Conservation (phyloP, 2,797 vertebrate genomes). For the Cynodonichthys magdalenae region DNA sequence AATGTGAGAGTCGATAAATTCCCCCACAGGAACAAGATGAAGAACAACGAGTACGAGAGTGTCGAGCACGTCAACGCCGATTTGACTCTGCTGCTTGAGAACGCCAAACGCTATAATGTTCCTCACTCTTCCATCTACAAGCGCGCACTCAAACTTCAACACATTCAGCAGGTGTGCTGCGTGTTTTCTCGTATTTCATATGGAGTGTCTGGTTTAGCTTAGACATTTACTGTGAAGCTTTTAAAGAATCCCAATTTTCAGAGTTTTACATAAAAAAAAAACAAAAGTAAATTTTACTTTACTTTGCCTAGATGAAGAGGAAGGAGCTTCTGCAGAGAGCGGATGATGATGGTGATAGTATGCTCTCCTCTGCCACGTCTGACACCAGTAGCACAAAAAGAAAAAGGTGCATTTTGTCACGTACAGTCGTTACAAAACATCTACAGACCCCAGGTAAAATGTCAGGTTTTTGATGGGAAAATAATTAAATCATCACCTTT, state of each 20-base stretch:
- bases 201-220: background rate
- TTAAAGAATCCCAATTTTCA: background rate
- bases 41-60: conserved; percentile 94
- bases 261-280: background rate
- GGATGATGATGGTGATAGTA: conserved; percentile 95
- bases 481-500: background rate
- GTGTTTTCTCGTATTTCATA: no score
- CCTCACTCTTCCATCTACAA: conserved; percentile 98
- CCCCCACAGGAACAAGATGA: conserved; percentile 90
- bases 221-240: background rate
- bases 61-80: conserved; percentile 94
- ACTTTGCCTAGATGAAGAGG: conserved; percentile 88
- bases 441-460: no score
- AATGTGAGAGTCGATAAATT: conserved; percentile 64
- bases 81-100: conserved; percentile 96
- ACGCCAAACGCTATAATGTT: conserved; percentile 96
- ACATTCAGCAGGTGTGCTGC: conserved; percentile 91
- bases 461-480: no score
- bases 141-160: conserved; percentile 93
- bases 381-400: conserved; percentile 94
- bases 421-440: background rate
- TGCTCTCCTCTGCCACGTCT: conserved; percentile 95
- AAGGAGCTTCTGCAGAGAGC: conserved; percentile 94
- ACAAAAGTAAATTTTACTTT: conserved; percentile 4
- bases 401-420: conserved; percentile 86